Conservation (phyloP, 2,888 invertebrate species). For the Physocephala rufipes region DNA sequence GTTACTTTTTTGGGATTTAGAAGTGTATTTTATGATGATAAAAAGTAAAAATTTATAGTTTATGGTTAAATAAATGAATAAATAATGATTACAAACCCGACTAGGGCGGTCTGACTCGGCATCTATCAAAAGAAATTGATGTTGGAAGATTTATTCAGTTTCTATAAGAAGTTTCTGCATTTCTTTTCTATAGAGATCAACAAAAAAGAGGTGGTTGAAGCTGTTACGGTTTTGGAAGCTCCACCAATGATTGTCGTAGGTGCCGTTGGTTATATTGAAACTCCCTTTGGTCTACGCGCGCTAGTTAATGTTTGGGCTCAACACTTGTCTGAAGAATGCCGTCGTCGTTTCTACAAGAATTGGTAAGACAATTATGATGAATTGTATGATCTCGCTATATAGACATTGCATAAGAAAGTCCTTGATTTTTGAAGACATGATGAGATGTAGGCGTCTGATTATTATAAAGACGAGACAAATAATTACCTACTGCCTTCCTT, state of each 20-base stretch:
- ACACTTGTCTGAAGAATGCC: constrained; percentile 98
- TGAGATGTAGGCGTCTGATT: constrained; percentile 41
- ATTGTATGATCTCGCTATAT: no score
- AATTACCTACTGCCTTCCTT: constrained; percentile 66
- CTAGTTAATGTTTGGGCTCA: constrained; percentile 98
- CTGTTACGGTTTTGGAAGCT: constrained; percentile 97
- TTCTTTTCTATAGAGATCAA: constrained; percentile 82
- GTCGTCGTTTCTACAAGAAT: constrained; percentile 99
- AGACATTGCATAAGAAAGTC: no score
- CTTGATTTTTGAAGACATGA: constrained; percentile 41
- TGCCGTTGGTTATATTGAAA: constrained; percentile 98
- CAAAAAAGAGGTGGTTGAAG: constrained; percentile 99
- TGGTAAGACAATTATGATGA: constrained; percentile 75
- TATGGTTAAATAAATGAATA: constrained; percentile 65
- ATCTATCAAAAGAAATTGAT: neutral
- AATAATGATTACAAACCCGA: constrained; percentile 60
- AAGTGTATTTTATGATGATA: constrained; percentile 56
- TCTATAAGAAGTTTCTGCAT: constrained; percentile 4
- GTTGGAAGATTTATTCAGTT: neutral
- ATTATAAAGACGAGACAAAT: constrained; percentile 36
- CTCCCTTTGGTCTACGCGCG: constrained; percentile 94
- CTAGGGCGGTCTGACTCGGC: constrained; percentile 68
- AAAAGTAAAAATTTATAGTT: constrained; percentile 57
- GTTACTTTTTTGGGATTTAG: neutral
- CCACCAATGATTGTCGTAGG: constrained; percentile 99